Percentiles rank a stretch among this genome's conserved stretches.
These are phyloP conservation scores for Schizothorax lantsangensis DNA, from an alignment of 2,797 vertebrate genomes.

Conservation along the genomic window DNA sequence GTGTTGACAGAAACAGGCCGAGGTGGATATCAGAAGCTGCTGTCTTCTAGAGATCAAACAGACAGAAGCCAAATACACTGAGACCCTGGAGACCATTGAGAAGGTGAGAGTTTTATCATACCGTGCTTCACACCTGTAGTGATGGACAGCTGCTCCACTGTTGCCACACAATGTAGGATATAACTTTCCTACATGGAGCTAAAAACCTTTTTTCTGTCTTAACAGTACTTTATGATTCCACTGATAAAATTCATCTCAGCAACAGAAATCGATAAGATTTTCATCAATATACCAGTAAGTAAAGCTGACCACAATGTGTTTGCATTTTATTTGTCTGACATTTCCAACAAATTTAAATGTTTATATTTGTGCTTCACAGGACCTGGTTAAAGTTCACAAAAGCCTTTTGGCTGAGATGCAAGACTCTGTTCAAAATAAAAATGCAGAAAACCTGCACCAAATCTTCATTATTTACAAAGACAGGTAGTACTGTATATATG, in stretches of 20 bases:
- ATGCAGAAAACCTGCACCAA: constrained; percentile 90
- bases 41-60: constrained; percentile 95
- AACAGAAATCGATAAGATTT: constrained; percentile 87
- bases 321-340: neutral
- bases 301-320: constrained; percentile 28
- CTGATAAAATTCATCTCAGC: constrained; percentile 87
- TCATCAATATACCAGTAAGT: constrained; percentile 95
- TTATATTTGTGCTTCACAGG: constrained; percentile 71
- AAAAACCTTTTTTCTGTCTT: constrained; percentile 17
- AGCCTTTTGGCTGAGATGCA: constrained; percentile 87
- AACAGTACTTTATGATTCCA: constrained; percentile 93
- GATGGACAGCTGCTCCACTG: constrained; percentile 6
- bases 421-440: constrained; percentile 88
- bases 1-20: constrained; percentile 85
- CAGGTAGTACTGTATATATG: constrained; percentile 79
- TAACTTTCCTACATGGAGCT: neutral
- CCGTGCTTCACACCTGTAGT: neutral
- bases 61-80: constrained; percentile 96
- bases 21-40: constrained; percentile 92
- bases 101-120: constrained; percentile 78
- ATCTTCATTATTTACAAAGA: constrained; percentile 95
- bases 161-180: neutral
- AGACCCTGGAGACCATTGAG: constrained; percentile 95
- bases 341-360: neutral
- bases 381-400: constrained; percentile 93